Evolutionary conservation across 1,140 invertebrate species (phyloP), one percentile per base, ranked within the genome.

Genomic region (Drosophila obscura): DNA sequence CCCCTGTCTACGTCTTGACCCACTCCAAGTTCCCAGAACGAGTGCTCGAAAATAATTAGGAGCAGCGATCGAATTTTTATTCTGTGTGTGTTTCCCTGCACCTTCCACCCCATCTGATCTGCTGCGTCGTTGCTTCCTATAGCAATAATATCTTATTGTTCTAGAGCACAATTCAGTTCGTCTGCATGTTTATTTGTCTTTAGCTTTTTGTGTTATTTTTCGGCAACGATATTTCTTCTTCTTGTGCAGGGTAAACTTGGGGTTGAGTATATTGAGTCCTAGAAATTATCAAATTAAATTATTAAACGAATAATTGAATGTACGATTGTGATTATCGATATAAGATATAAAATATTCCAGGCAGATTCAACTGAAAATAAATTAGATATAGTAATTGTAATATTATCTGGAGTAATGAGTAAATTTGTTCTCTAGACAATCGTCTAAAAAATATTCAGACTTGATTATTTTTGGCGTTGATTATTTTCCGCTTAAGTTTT

Each of bases 181-280:
- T 77, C 41, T 22, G 52, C 56, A 62, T 76, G 61, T 80, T 67
- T 76, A 80, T 80, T 80, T 57, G 45, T 45, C 51, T 44, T 13
- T 45, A 16, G 19, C 16, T 43, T 53, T 50, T 57, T 67, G 24
- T 35, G 9, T 19, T 49, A 11, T 19, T 49, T 69, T 31, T 49
- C 4, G 26, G 58, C 57, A 66, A 63, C 58, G 41, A 4, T 46
- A 65, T 75, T 75, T 68, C 39, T 24, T 55, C 28, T 56, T 19
- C 19, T 52, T 59, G 31, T 58, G 5, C 26, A 26, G 24, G 26
- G 26, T 68, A 55, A 19, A 39, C 44, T 46, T 41, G 39, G 50
- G 56, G 6, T n/a, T 26, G 26, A 5, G 8, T 4, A 31, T 0
- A 9, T 31, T 31, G 31, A 31, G 8, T 2, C 4, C 35, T 39